A percentile compares a stretch with the other conserved stretches of the same genome.
These are phyloP conservation scores for Amblyjoppa fuscipennis DNA, from an alignment of 2,888 invertebrate species.

Conservation along the genomic window DNA sequence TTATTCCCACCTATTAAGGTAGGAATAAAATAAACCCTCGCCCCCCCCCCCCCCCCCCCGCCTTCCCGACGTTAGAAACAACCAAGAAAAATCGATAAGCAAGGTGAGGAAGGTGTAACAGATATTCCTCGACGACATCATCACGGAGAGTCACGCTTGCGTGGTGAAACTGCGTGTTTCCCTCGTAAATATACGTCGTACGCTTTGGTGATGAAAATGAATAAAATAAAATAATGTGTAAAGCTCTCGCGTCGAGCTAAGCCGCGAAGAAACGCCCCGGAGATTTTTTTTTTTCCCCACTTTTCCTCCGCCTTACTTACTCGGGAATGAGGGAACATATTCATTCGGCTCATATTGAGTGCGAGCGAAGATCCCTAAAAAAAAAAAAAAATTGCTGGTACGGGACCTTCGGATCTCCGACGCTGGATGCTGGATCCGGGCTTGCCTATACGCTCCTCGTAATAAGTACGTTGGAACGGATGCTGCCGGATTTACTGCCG, in stretches of 20 bases:
- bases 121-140: background rate
- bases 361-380: conserved; percentile 7
- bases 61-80: background rate
- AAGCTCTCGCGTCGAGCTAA: background rate
- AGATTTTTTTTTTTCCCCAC: background rate
- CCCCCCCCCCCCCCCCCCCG: too few relatives aligned
- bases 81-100: background rate
- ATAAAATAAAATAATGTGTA: background rate
- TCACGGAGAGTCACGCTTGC: background rate
- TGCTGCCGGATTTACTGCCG: conserved; percentile 68
- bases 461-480: conserved; percentile 57
- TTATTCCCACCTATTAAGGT: background rate
- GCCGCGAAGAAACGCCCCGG: background rate
- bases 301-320: background rate
- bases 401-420: conserved; percentile 32
- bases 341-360: conserved; percentile 24
- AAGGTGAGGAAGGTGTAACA: background rate
- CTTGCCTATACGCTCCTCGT: conserved; percentile 27
- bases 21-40: background rate
- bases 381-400: conserved; percentile 24
- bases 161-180: background rate
- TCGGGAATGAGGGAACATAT: background rate
- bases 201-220: background rate
- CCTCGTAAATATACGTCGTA: background rate
- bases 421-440: conserved; percentile 35